Evolutionary conservation across 1,140 invertebrate species (phyloP), one percentile per base, ranked within the genome.

Genomic region (Drosophila ficusphila): DNA sequence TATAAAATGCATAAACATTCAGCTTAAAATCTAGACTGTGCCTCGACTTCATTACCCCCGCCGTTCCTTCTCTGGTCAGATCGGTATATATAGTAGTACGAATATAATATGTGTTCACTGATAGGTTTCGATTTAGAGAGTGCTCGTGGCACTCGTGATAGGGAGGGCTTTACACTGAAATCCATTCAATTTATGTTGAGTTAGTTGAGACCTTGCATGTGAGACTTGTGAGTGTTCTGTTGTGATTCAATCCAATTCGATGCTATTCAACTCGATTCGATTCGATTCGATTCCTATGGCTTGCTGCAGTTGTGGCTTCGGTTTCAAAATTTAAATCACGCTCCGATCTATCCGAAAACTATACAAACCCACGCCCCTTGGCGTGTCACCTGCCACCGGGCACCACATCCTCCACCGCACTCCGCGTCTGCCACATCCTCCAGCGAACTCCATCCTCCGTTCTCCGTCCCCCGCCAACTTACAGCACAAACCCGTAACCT

Each of bases 131-230:
- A 44, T 88, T 76, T 67, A 77, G 60, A 69, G 78, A 82, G 78
- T 83, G 78, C 47, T 42, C 41, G 39, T 39, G 54, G 42, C 67
- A 76, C 76, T 86, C 58, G 65, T 81, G 76, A 67, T 65, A 85
- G 82, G 81, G 81, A 86, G 81, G 81, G 81, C 82, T 86, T 86
- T 86, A 81, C 82, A 86, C 76, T 86, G 81, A 86, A 86, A 86
- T 86, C 81, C 81, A 86, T 88, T 74, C 79, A 76, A 74, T 81
- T 64, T 53, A 53, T 77, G 49, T 57, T 83, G 69, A 81, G 76
- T 81, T 81, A 58, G 57, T 75, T 76, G 54, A 64, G 70, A 61
- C 57, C 46, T 51, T 65, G 46, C 60, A 39, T 64, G 57, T 23
- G 38, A 34, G 34, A 16, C n/a, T n/a, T n/a, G 39, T 33, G 48